Evolutionary conservation across 2,797 vertebrate species (phyloP).

Genomic region (Dallia pectoralis): DNA sequence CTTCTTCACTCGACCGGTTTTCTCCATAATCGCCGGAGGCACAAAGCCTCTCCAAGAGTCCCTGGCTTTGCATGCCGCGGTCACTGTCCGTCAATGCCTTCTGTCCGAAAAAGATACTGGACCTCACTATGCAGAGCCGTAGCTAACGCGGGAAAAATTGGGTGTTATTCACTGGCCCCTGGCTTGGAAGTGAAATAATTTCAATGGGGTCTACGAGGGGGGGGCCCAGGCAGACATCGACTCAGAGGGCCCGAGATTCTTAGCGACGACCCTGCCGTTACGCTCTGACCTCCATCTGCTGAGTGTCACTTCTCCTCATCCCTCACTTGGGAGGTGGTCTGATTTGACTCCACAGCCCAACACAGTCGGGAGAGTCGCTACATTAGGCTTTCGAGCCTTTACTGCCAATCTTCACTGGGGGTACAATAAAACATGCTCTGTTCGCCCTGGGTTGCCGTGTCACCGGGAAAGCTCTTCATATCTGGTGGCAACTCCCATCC

Average conservation of each 20-base stretch:
- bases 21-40: neutral
- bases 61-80: neutral
- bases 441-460: slow-evolving; percentile 3
- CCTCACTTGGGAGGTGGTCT: too few relatives aligned
- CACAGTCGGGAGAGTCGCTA: neutral
- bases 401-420: neutral
- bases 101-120: too few relatives aligned
- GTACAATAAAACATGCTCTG: neutral
- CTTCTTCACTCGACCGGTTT: neutral
- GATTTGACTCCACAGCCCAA: neutral
- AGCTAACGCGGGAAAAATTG: too few relatives aligned
- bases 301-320: neutral
- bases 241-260: too few relatives aligned
- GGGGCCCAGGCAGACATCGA: too few relatives aligned
- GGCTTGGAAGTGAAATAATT: too few relatives aligned
- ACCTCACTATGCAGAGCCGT: too few relatives aligned
- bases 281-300: neutral
- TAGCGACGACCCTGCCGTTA: too few relatives aligned
- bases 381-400: neutral
- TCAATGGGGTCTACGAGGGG: too few relatives aligned
- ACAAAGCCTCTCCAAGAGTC: neutral
- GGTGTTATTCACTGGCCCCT: too few relatives aligned
- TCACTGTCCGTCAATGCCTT: too few relatives aligned
- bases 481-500: slow-evolving; percentile 29
- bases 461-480: slow-evolving; percentile 23